A percentile compares a stretch with the other conserved stretches of the same genome.
Conservation (phyloP, 2,888 invertebrate species). For the Linnaemya vulpina region DNA sequence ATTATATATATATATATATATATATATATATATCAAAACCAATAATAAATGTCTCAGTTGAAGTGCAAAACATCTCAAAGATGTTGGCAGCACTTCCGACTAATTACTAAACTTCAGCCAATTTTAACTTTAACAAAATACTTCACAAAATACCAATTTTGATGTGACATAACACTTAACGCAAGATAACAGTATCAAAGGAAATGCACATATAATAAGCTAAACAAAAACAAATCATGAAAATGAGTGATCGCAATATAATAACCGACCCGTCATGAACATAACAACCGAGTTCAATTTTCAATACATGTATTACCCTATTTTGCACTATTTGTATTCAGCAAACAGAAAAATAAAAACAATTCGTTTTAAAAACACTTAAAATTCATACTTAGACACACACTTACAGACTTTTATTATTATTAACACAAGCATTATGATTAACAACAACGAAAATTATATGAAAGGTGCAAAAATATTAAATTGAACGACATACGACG, state of each 20-base stretch:
- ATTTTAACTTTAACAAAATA: too few relatives aligned
- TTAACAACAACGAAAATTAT: constrained; percentile 12
- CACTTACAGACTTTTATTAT: background rate
- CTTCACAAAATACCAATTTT: too few relatives aligned
- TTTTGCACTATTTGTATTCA: background rate
- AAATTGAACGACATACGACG: constrained; percentile 18
- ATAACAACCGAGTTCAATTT: constrained; percentile 13
- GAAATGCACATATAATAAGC: constrained; percentile 6
- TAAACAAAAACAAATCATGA: background rate
- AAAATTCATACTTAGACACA: background rate
- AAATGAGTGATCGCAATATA: constrained; percentile 36
- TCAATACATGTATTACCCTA: background rate
- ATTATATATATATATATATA: too few relatives aligned
- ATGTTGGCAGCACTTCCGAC: too few relatives aligned
- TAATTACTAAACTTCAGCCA: too few relatives aligned
- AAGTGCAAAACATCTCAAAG: too few relatives aligned
- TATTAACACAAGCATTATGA: constrained; percentile 1
- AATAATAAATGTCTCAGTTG: too few relatives aligned
- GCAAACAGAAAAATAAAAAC: background rate
- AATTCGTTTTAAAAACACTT: background rate
- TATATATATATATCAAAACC: too few relatives aligned
- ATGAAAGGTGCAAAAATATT: constrained; percentile 50
- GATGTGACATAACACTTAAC: background rate
- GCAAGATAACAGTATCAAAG: background rate
- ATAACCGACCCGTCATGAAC: constrained; percentile 43